Conservation (phyloP, 2,113 vertebrate species). For the Amphiprion ocellaris region DNA sequence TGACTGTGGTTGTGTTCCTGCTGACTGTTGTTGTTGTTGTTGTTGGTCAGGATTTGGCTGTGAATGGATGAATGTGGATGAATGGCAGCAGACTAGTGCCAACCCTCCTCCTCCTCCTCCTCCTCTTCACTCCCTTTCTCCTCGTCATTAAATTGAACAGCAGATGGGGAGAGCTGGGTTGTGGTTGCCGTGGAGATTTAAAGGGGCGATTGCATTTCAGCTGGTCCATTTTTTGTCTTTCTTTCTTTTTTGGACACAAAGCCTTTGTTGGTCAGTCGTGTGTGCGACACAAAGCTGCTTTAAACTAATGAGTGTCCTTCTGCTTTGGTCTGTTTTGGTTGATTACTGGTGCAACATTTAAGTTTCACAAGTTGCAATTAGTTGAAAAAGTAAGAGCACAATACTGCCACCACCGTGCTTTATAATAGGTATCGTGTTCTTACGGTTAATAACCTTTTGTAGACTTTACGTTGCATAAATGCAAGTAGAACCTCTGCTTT, state of each 20-base stretch:
- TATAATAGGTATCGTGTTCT: too few relatives aligned
- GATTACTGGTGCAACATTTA: not conserved
- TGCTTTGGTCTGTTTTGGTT: not conserved
- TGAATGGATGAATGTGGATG: constrained; percentile 75
- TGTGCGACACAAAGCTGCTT: not conserved
- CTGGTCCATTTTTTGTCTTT: constrained; percentile 27
- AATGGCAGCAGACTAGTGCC: constrained; percentile 78
- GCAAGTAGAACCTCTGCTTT: too few relatives aligned
- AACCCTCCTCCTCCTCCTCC: constrained; percentile 62
- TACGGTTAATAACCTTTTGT: too few relatives aligned
- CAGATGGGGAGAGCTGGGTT: constrained; percentile 79
- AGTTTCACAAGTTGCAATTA: not conserved
- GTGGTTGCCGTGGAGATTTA: constrained; percentile 75
- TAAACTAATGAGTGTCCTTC: not conserved
- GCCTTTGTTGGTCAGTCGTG: not conserved
- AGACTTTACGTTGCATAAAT: too few relatives aligned
- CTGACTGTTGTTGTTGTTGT: constrained; percentile 32
- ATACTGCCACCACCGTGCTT: too few relatives aligned
- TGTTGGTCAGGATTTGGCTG: constrained; percentile 57
- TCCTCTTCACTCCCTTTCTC: constrained; percentile 36
- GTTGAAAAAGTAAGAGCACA: not conserved
- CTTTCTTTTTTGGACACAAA: not conserved
- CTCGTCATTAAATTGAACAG: constrained; percentile 75
- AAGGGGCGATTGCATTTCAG: constrained; percentile 65
- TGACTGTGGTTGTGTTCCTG: constrained; percentile 25